Percentiles rank a stretch among this genome's conserved stretches.
These are phyloP conservation scores for Rhabdophis nuchalis DNA, from an alignment of 2,797 vertebrate species.

Conservation along the genomic window DNA sequence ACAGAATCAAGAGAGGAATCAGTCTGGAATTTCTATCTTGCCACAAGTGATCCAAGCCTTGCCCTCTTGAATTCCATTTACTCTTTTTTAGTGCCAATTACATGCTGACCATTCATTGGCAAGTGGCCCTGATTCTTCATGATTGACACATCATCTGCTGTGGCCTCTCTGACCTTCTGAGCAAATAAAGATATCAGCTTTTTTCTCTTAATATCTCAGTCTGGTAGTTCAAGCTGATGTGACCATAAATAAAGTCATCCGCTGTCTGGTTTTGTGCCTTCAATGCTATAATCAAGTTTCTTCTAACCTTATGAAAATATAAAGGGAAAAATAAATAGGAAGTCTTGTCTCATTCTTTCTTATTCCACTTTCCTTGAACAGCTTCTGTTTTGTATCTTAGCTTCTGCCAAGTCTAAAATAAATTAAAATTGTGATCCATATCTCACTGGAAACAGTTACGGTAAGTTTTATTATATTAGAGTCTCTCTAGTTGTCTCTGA, in stretches of 20 bases:
- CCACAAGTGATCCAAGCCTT: not conserved
- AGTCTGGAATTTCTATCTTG: not conserved
- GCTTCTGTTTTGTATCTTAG: not conserved
- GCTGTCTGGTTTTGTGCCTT: not conserved
- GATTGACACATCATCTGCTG: not conserved
- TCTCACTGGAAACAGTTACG: not conserved
- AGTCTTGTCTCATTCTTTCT: not conserved
- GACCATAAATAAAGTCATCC: not conserved
- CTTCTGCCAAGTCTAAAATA: not conserved
- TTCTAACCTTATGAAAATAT: not conserved
- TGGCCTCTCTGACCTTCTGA: not conserved
- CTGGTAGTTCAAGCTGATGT: not conserved
- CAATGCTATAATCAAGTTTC: not conserved
- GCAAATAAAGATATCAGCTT: conserved; percentile 13
- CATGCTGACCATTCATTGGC: not conserved
- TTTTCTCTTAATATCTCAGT: not conserved
- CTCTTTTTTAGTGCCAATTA: not conserved
- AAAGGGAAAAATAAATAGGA: not conserved
- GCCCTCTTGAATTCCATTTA: not conserved
- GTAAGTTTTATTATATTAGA: not conserved
- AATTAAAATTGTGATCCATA: not conserved
- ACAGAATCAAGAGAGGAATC: not conserved
- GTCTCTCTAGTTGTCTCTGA: not conserved
- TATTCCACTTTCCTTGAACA: not conserved
- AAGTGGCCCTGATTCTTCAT: not conserved